phyloP scores from a whole-genome alignment of 1,140 invertebrate genomes.

The Microplitis demolitor region DNA sequence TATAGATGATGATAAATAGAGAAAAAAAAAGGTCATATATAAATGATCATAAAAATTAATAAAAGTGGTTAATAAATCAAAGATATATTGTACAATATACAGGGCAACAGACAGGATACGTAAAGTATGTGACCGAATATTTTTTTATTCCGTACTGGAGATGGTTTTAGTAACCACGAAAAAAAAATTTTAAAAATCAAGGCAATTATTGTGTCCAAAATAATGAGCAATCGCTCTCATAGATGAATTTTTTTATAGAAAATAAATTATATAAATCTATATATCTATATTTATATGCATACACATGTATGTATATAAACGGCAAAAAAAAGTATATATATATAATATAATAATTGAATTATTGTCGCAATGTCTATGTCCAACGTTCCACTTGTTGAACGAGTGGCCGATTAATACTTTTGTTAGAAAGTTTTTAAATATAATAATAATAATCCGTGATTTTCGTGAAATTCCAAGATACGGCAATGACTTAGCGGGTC shows the following conservation, averaged over 20 bases:
- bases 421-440: slow-evolving; percentile 1
- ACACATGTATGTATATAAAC: not conserved
- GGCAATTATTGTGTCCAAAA: slow-evolving; percentile 9
- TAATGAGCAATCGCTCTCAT: not conserved
- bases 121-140: slow-evolving; percentile 4
- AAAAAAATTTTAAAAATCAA: not conserved
- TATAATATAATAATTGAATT: slow-evolving; percentile 13
- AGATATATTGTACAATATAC: slow-evolving; percentile 4
- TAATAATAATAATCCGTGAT: slow-evolving; percentile 5
- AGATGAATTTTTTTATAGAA: slow-evolving; percentile 19
- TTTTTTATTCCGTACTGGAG: slow-evolving; percentile 6
- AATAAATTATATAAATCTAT: not conserved
- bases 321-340: not conserved
- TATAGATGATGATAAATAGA: not conserved
- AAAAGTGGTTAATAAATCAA: not conserved
- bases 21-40: not conserved
- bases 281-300: not conserved
- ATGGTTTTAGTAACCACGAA: not conserved
- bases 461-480: not conserved
- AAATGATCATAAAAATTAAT: not conserved
- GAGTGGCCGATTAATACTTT: slow-evolving; percentile 5
- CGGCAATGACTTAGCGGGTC: slow-evolving; percentile 1
- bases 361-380: slow-evolving; percentile 4
- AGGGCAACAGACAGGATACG: slow-evolving; percentile 3
- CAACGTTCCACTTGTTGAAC: slow-evolving; percentile 20